Percentiles rank a stretch among this genome's conserved stretches.
Evolutionary conservation across 2,113 vertebrate genomes (phyloP).

Genomic region (Rhynchomys soricoides): DNA sequence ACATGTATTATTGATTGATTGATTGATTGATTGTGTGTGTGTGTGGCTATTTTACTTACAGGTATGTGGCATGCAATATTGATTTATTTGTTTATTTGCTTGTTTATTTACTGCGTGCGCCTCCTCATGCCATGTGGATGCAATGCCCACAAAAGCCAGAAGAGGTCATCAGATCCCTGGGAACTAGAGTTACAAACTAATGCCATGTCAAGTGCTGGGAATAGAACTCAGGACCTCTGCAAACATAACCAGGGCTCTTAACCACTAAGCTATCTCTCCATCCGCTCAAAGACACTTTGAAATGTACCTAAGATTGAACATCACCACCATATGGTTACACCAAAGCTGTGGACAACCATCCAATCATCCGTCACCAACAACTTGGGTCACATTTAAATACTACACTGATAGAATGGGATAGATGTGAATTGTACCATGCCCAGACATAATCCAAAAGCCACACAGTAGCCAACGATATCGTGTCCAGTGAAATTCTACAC

Average conservation of each 20-base stretch:
- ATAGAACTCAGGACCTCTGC: background rate
- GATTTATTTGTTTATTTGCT: too few species aligned
- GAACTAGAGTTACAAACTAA: background rate
- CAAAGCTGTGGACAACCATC: background rate
- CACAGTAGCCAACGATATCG: background rate
- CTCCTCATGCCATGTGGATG: background rate
- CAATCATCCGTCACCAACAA: background rate
- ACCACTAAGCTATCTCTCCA: background rate
- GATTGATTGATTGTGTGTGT: background rate
- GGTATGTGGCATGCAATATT: background rate
- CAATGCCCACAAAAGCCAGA: background rate
- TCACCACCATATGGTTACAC: background rate
- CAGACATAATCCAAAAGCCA: slow-evolving; percentile 13
- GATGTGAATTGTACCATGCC: background rate
- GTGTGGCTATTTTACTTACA: background rate
- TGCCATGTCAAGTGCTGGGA: background rate
- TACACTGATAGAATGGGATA: background rate
- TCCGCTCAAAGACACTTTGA: background rate
- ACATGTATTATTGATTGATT: background rate
- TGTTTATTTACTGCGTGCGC: background rate
- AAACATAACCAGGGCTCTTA: background rate
- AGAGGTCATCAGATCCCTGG: background rate
- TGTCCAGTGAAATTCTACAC: background rate
- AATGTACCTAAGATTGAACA: background rate
- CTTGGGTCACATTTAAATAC: background rate